A percentile compares a stretch with the other conserved stretches of the same genome.
phyloP scores from a whole-genome alignment of 2,797 vertebrate genomes.

The Mus minutoides region DNA sequence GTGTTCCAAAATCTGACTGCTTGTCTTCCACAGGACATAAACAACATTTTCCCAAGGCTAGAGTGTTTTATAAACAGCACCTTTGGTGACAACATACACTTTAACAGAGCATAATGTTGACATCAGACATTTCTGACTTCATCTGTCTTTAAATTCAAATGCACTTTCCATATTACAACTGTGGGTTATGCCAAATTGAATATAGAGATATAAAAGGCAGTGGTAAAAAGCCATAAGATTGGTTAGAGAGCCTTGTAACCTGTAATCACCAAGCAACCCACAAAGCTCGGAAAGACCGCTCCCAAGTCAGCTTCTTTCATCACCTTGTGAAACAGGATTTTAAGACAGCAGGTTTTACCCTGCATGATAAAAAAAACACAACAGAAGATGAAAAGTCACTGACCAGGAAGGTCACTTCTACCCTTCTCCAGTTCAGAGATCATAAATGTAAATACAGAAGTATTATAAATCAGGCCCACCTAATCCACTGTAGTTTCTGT shows the following conservation, averaged over 20 bases:
- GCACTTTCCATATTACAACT: conserved; percentile 44
- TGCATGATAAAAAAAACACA: conserved; percentile 52
- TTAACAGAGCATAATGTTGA: conserved; percentile 8
- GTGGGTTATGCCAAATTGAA: conserved; percentile 51
- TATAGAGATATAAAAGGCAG: conserved; percentile 57
- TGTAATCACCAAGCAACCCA: not conserved
- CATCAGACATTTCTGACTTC: conserved; percentile 46
- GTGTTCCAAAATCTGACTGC: conserved; percentile 14
- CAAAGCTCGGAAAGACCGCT: not conserved
- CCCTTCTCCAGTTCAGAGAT: not conserved
- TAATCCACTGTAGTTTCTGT: not conserved
- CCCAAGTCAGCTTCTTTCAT: not conserved
- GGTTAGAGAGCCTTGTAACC: not conserved
- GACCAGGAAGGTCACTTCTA: conserved; percentile 26
- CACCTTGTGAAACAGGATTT: conserved; percentile 31
- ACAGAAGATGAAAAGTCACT: conserved; percentile 36
- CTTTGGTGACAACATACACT: not conserved
- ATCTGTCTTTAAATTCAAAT: conserved; percentile 65
- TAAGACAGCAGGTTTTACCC: conserved; percentile 42
- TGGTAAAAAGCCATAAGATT: conserved; percentile 22
- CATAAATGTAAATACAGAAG: not conserved
- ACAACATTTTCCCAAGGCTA: not conserved
- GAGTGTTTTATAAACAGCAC: not conserved
- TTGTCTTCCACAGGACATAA: conserved; percentile 30
- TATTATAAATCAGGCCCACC: not conserved